Percentiles rank a stretch among this genome's conserved stretches.
phyloP scores from a whole-genome alignment of 2,113 vertebrate genomes.

The Leiothrix lutea region DNA sequence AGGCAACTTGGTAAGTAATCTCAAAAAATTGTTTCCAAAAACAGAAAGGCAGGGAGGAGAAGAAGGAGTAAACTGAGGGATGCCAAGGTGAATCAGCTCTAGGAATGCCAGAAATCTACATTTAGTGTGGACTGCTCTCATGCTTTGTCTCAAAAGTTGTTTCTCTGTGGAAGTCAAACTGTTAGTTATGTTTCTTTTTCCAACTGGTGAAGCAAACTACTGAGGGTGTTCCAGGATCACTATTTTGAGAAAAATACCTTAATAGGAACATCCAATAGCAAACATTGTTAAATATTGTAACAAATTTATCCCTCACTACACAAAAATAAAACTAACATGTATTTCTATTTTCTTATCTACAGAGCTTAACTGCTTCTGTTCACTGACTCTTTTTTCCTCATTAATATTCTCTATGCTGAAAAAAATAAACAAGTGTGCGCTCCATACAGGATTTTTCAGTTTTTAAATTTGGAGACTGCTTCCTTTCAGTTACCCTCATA shows the following conservation, averaged over 20 bases:
- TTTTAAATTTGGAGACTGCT: background rate
- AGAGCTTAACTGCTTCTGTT: background rate
- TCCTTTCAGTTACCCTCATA: background rate
- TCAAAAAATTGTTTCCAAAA: background rate
- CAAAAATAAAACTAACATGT: background rate
- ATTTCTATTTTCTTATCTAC: background rate
- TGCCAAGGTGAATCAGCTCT: background rate
- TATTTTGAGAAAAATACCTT: background rate
- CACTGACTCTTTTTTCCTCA: background rate
- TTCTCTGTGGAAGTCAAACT: background rate
- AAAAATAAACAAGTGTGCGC: background rate
- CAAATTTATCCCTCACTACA: background rate
- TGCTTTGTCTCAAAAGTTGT: background rate
- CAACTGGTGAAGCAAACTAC: background rate
- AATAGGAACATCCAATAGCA: background rate
- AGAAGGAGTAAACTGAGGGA: background rate
- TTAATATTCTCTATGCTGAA: background rate
- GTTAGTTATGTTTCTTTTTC: background rate
- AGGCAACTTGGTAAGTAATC: background rate
- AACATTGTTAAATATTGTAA: background rate
- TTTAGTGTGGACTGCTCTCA: background rate
- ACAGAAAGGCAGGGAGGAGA: background rate
- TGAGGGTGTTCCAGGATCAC: accelerated
- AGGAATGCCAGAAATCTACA: background rate
- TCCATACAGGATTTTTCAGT: background rate